These are phyloP conservation scores for Pipa parva DNA, from an alignment of 2,113 vertebrate species.

Conservation along the genomic window DNA sequence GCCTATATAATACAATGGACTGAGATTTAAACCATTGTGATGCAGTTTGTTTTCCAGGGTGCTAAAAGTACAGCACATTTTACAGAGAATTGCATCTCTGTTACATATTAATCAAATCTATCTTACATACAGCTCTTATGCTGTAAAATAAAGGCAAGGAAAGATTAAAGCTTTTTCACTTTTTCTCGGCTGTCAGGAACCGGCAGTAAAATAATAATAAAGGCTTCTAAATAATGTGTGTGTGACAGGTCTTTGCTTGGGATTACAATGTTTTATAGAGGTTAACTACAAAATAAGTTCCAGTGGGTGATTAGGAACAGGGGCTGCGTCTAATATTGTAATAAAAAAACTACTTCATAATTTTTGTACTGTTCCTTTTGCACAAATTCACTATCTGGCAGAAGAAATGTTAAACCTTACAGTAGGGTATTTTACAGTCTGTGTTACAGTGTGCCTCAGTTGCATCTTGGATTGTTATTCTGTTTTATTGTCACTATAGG, in stretches of 20 bases:
- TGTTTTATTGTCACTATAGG: conserved; percentile 1
- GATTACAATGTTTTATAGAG: conserved; percentile 74
- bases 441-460: conserved; percentile 50
- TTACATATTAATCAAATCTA: conserved; percentile 81
- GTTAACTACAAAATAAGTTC: conserved; percentile 85
- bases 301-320: conserved; percentile 74
- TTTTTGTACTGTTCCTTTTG: conserved; percentile 70
- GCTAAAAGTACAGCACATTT: conserved; percentile 75
- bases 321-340: conserved; percentile 59
- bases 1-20: conserved; percentile 80
- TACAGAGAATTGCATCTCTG: conserved; percentile 76
- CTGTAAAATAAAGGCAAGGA: conserved; percentile 74
- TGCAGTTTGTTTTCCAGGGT: conserved; percentile 75
- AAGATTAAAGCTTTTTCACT: conserved; percentile 77
- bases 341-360: conserved; percentile 64
- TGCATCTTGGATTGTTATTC: conserved; percentile 36
- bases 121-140: conserved; percentile 69
- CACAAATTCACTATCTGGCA: conserved; percentile 55
- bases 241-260: conserved; percentile 70
- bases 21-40: conserved; percentile 79
- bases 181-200: conserved; percentile 79
- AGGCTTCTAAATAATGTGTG: conserved; percentile 77
- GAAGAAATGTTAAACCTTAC: conserved; percentile 9
- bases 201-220: conserved; percentile 83
- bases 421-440: conserved; percentile 16